Conservation (phyloP, 2,888 invertebrate genomes). For the Tethea ocularis region DNA sequence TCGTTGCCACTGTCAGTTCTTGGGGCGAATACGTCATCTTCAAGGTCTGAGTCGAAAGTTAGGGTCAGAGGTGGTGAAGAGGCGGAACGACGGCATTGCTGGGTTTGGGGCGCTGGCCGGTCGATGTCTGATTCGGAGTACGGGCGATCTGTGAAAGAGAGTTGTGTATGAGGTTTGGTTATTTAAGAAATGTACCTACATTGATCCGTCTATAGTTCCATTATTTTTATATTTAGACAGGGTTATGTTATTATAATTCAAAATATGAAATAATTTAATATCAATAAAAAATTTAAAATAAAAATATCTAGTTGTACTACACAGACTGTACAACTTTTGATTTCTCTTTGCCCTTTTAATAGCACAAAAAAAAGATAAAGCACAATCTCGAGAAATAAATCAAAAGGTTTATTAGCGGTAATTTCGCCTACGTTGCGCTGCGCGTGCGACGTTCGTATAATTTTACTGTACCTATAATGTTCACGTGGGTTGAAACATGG, state of each 20-base stretch:
- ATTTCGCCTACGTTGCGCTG: constrained; percentile 40
- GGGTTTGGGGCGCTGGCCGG: constrained; percentile 47
- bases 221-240: too few relatives aligned
- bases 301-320: too few relatives aligned
- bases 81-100: constrained; percentile 65
- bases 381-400: constrained; percentile 36
- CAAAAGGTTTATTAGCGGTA: constrained; percentile 37
- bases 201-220: too few relatives aligned
- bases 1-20: constrained; percentile 68
- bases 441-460: constrained; percentile 8
- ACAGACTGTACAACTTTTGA: background rate
- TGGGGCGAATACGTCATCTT: constrained; percentile 78
- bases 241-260: too few relatives aligned
- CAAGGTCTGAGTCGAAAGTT: constrained; percentile 68
- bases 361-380: constrained; percentile 23
- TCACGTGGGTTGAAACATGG: constrained; percentile 28
- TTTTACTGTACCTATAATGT: constrained; percentile 17
- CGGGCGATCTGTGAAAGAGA: constrained; percentile 66
- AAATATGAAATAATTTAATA: too few relatives aligned
- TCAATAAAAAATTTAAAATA: background rate
- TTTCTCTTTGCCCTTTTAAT: constrained; percentile 15
- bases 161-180: background rate
- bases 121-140: constrained; percentile 73
- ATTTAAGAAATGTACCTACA: background rate
- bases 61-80: constrained; percentile 69